Base-by-base conservation (phyloP, 2,888 invertebrate species). In the Ormyrus nitidulus region DNA sequence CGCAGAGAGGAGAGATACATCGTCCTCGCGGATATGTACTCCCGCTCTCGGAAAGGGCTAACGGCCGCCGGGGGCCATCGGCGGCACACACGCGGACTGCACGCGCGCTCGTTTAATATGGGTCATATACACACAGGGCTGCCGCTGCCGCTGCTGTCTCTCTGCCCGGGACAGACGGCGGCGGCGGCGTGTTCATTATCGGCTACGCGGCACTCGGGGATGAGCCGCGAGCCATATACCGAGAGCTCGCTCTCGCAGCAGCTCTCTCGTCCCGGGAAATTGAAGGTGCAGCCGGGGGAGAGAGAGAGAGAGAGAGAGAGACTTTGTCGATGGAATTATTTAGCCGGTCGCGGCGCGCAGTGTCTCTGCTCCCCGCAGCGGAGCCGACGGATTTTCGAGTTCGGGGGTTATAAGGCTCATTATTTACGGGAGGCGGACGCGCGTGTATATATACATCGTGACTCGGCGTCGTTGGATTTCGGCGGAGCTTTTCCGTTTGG, bases 151-250 rank as follows among this genome's bases (percentile, higher is more conserved):
- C 34, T 11, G 7, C 53, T 13, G 13, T 7, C 8, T 19, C 61
- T 61, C 19, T 8, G 65, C 34, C n/a, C 54, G 19, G 75, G 75
- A 62, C 69, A 76, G 76, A 46, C 76, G 54, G 66, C 44, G 34
- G 34, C 4, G 34, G 34, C 34, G 34, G 58, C 49, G 65, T 58
- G 68, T 76, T 76, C 69, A 76, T 76, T 76, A 76, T 69, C 68
- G 76, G 69, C 54, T 61, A 8, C 9, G 34, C 54, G 19, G 44
- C 8, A 9, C 8, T 48, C 11, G 34, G 58, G 59, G 51, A 75
- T 68, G 66, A 68, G 8, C 62, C 75, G 59, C 59, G 68, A 68
- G 68, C 68, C 61, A 59, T 75, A 4, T 4, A 34, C 34, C 34
- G 19, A 19, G 19, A 1, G 34, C 58, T 75, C 56, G 34, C 69